These are phyloP conservation scores for Umimayanthus kanabou DNA, from an alignment of 92 coral and sea anemone genomes.

Conservation along the genomic window DNA sequence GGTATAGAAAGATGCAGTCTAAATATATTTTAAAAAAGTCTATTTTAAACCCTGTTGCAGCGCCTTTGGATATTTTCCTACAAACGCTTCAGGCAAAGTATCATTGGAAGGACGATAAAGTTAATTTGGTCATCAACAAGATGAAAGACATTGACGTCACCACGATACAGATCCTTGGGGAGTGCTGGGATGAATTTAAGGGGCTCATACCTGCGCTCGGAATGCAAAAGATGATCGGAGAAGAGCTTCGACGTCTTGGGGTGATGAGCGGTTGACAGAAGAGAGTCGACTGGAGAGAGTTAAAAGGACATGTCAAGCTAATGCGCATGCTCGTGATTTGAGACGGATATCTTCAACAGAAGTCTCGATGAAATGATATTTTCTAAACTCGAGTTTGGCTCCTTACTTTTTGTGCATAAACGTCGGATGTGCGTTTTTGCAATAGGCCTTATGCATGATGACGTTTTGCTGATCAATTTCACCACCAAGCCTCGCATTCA, in stretches of 20 bases:
- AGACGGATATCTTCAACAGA: too few species aligned
- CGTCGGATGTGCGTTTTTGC: too few species aligned
- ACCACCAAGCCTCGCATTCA: too few species aligned
- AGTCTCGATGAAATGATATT: too few species aligned
- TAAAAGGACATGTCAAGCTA: too few species aligned
- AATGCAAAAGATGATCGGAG: slow-evolving; percentile 52
- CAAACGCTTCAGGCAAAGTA: slow-evolving; percentile 49
- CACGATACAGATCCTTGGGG: slow-evolving; percentile 53
- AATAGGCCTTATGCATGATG: too few species aligned
- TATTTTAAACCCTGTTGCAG: slow-evolving; percentile 9
- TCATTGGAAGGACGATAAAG: slow-evolving; percentile 47
- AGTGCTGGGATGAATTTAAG: slow-evolving; percentile 66
- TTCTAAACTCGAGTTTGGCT: too few species aligned
- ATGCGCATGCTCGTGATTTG: too few species aligned
- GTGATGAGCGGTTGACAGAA: slow-evolving; percentile 36
- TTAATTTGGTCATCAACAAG: slow-evolving; percentile 34
- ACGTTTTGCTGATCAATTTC: too few species aligned
- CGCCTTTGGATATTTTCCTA: slow-evolving; percentile 51
- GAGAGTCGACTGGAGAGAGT: too few species aligned
- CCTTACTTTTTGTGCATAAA: too few species aligned
- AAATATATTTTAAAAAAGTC: too few species aligned
- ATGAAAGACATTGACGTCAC: slow-evolving; percentile 63
- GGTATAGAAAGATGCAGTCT: not conserved
- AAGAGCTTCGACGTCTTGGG: slow-evolving; percentile 56
- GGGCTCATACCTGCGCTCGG: slow-evolving; percentile 40